Percentiles rank a stretch among this genome's conserved stretches.
Evolutionary conservation across 2,797 vertebrate species (phyloP).

Genomic region (Varecia variegata): DNA sequence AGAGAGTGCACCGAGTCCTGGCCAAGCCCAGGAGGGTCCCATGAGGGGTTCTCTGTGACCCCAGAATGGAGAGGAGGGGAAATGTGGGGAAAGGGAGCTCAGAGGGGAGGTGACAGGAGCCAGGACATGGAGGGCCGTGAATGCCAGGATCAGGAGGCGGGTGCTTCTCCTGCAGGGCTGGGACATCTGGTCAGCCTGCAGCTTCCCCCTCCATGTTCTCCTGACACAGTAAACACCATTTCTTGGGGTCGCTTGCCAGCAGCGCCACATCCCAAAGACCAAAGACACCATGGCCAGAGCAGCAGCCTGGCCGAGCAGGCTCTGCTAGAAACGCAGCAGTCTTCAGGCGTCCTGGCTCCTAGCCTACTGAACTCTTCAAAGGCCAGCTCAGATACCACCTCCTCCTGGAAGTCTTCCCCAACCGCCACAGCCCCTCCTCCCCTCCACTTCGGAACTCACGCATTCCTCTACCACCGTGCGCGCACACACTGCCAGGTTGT

Average conservation of each 20-base stretch:
- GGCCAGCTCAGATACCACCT: background rate
- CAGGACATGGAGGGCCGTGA: background rate
- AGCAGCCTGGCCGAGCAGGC: background rate
- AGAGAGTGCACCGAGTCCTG: background rate
- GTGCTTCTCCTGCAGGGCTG: background rate
- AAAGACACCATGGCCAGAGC: background rate
- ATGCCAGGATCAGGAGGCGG: background rate
- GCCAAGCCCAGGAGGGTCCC: background rate
- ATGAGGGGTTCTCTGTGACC: background rate
- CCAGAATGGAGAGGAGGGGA: background rate
- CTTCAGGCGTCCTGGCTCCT: background rate
- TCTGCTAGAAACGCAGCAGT: background rate
- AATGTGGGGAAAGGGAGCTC: too few species aligned
- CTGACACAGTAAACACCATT: background rate
- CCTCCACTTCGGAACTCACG: background rate
- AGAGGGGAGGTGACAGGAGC: background rate
- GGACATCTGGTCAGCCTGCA: background rate
- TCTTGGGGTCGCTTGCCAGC: background rate
- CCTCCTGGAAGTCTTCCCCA: background rate
- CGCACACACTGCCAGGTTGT: fast-evolving
- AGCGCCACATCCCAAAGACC: background rate
- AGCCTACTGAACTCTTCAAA: background rate
- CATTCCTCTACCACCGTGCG: background rate
- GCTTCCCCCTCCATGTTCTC: background rate
- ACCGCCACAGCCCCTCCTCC: background rate